These are phyloP conservation scores for Ceyx erithaca DNA, from an alignment of 2,797 vertebrate species.

Conservation along the genomic window DNA sequence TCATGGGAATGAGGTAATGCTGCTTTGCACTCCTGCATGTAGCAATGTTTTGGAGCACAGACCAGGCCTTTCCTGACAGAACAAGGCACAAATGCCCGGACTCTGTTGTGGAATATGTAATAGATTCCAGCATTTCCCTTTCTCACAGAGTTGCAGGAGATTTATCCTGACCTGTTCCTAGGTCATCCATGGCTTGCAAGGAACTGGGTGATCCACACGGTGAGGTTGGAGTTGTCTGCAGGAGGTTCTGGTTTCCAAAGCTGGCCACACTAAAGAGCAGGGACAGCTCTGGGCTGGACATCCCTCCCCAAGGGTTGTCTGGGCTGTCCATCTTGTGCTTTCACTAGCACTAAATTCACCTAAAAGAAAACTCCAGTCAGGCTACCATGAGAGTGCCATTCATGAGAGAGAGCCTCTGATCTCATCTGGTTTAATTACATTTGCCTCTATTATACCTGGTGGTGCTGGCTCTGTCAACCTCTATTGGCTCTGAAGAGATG, in stretches of 20 bases:
- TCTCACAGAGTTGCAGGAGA: rapidly evolving
- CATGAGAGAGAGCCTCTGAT: not conserved
- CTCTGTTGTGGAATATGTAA: not conserved
- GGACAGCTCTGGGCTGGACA: not conserved
- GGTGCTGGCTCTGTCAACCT: constrained; percentile 5
- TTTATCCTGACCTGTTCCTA: rapidly evolving
- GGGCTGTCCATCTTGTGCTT: not conserved
- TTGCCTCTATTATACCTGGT: constrained; percentile 52
- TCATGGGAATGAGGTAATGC: not conserved
- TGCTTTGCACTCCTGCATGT: not conserved
- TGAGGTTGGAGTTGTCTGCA: rapidly evolving
- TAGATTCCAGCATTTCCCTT: not conserved
- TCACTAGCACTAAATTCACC: not conserved
- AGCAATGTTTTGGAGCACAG: not conserved
- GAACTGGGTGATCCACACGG: not conserved
- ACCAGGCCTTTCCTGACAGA: not conserved
- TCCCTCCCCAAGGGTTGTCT: rapidly evolving
- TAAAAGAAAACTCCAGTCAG: not conserved
- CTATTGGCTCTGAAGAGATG: not conserved
- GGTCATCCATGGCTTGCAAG: not conserved
- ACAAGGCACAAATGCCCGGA: not conserved
- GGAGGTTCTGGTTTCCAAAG: not conserved
- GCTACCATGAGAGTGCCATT: not conserved
- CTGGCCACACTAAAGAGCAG: not conserved
- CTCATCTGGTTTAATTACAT: constrained; percentile 30